Evolutionary conservation across 2,888 invertebrate genomes (phyloP), one percentile per base, ranked within the genome.

Genomic region (Ecdyonurus torrentis): DNA sequence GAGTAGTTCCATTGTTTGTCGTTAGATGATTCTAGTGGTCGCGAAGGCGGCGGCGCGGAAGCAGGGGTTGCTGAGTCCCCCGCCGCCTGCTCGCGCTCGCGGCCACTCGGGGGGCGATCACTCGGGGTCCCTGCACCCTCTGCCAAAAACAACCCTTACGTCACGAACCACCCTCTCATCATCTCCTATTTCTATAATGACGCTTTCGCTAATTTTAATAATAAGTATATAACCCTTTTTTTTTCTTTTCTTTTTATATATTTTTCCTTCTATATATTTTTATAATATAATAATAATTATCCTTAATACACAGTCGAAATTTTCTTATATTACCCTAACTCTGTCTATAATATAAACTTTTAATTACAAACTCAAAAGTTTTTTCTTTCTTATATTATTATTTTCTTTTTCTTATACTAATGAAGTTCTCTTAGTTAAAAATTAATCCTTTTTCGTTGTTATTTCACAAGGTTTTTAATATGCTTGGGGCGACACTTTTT

Each of bases 1-100:
- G 83, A 75, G 75, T 85, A 86, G 69, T 83, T 83, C 86, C 86
- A 86, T 58, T 78, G 78, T 69, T 83, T 82, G 63, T 71, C 69
- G 64, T 68, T 82, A 81, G 74, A 67, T 74, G 74, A 63, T 73
- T 72, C 50, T 37, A 58, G 18, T n/a, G 25, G 75, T 10, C 73
- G 74, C 63, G 72, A 72, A 67, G 73, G 73, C 60, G 72, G 70
- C 53, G 71, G 71, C 23, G 69, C 67, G 65, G 78, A 63, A 64
- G 52, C 61, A 25, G 58, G 67, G 71, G 63, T 70, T 66, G 74
- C 71, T 68, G 68, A 69, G 69, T 67, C 67, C 70, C 69, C 70
- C 66, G 69, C 64, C 5, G 7, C 37, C 37, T 37, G 37, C 37
- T 37, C 7, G 5, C 15, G 7, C 37, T 15, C 37, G 37, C 37